These are phyloP conservation scores for Ptychobarbus kaznakovi DNA, from an alignment of 2,797 vertebrate species.

Conservation along the genomic window DNA sequence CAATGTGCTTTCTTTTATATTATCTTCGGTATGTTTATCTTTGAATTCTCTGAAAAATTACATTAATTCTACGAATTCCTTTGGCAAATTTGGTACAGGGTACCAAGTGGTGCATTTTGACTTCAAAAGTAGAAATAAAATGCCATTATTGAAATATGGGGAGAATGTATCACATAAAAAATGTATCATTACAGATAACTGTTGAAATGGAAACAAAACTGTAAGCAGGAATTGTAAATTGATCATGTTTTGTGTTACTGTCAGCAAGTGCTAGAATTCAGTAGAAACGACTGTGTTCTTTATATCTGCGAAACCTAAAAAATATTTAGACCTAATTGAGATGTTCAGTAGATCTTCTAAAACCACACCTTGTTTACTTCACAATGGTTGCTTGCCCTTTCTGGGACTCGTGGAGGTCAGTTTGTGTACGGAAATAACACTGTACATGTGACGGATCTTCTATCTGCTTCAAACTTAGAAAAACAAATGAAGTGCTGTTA, in stretches of 20 bases:
- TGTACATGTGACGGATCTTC: constrained; percentile 13
- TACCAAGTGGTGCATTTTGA: constrained; percentile 5
- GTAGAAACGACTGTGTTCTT: background rate
- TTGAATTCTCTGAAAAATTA: background rate
- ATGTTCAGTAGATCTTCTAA: background rate
- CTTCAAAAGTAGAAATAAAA: background rate
- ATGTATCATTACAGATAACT: background rate
- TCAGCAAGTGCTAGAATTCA: constrained; percentile 1
- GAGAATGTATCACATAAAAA: background rate
- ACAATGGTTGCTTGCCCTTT: background rate
- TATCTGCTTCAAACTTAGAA: background rate
- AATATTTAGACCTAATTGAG: background rate
- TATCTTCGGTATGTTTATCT: background rate
- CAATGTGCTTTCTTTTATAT: background rate
- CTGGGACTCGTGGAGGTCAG: background rate
- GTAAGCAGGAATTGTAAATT: background rate
- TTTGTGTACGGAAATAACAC: constrained; percentile 8
- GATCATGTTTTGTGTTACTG: background rate
- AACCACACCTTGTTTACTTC: constrained; percentile 9
- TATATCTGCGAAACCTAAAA: background rate
- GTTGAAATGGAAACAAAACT: background rate
- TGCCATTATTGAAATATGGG: background rate
- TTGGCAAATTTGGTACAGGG: constrained; percentile 17
- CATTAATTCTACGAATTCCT: constrained; percentile 29
- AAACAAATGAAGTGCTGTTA: constrained; percentile 14